Evolutionary conservation across 2,888 invertebrate species (phyloP), one percentile per base, ranked within the genome.

Genomic region (Neria commutata): DNA sequence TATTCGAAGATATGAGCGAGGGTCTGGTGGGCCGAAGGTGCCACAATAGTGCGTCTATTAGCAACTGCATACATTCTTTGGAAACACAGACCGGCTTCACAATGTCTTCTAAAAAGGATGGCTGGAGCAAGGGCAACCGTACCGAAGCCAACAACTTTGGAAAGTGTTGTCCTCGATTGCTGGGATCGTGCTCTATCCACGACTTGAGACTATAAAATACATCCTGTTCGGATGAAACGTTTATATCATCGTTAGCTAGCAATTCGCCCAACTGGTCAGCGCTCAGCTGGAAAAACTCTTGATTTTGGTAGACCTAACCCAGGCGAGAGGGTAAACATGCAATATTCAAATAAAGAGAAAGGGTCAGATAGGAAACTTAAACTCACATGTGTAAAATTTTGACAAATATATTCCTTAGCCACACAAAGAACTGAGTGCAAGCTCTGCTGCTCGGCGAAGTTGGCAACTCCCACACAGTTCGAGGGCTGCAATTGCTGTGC

Each of bases 21-120:
- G 94, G 85, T 50, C 95, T 84, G 75, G 95, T 95, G 0, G 96
- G 95, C 64, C 96, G 81, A 25, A 96, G 83, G 79, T 96, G 96
- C 88, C 95, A 96, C 75, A 94, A 95, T 65, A 95, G 86, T 11
- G 96, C 96, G 81, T 96, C 96, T 90, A 95, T 93, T 54, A 97
- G 90, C 53, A 96, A 83, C 60, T 91, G 89, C 75, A 94, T 94
- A 72, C 95, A 94, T 55, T 87, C 87, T 42, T 87, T 84, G 77
- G 85, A 90, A 76, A 84, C 85, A 70, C 87, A 87, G 0, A 86
- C 83, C 25, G 77, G 75, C 81, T 94, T 94, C 33, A 95, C 92
- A 77, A 92, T 89, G 80, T 97, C 96, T 55, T 92, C 90, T 68
- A 97, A 87, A 80, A 94, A 96, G 88, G 92, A 89, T 33, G 95